These are phyloP conservation scores for Chelonoidis abingdonii DNA, from an alignment of 2,113 vertebrate genomes.

Conservation along the genomic window DNA sequence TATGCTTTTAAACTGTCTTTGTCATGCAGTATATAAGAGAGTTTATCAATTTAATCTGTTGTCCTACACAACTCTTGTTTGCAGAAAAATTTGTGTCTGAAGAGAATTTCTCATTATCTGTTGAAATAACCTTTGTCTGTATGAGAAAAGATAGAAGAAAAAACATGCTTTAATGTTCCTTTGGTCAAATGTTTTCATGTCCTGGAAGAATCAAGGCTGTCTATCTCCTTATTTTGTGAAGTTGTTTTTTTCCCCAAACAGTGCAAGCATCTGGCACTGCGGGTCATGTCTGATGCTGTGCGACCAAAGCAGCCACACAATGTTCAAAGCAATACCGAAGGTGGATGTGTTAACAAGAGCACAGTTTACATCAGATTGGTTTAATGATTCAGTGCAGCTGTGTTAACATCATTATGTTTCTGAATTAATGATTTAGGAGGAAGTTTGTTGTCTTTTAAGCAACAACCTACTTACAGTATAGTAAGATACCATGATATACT, in stretches of 20 bases:
- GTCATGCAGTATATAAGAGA: neutral
- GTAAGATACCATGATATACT: neutral
- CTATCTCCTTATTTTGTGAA: neutral
- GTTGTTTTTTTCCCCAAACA: neutral
- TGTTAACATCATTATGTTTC: conserved; percentile 26
- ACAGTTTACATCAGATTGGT: conserved; percentile 38
- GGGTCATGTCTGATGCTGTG: conserved; percentile 20
- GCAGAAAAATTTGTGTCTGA: neutral
- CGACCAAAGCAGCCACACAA: conserved; percentile 10
- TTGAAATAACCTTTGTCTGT: neutral
- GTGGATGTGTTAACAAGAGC: conserved; percentile 20
- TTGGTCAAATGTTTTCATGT: neutral
- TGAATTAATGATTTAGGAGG: conserved; percentile 59
- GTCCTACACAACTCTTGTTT: rapidly evolving
- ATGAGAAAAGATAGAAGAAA: neutral
- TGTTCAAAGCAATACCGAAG: conserved; percentile 1
- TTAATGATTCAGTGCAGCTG: conserved; percentile 51
- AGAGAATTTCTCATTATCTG: neutral
- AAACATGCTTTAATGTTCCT: neutral
- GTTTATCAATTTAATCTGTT: neutral
- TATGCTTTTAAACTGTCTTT: neutral
- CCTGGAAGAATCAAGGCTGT: neutral
- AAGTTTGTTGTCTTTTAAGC: conserved; percentile 47
- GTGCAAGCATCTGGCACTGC: conserved; percentile 38
- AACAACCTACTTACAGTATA: neutral